Base-by-base conservation (phyloP, 1,140 invertebrate genomes). In the Pseudoatta argentina region DNA sequence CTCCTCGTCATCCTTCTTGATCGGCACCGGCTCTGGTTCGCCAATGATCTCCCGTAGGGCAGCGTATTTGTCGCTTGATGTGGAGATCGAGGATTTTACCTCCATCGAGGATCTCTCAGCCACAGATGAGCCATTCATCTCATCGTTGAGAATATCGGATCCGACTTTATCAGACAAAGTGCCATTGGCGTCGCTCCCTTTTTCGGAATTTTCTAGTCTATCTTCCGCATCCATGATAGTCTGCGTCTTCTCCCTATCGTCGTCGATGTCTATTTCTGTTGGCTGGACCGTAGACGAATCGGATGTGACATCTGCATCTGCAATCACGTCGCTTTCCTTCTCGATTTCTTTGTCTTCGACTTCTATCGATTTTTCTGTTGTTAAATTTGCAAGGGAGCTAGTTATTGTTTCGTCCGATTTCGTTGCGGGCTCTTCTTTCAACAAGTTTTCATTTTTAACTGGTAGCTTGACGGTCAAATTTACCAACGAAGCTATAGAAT, bases 21-120 rank as follows among this genome's bases (percentile, higher is more conserved):
- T 30, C 5, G 75, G 67, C 6, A 73, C 44, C 1, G 88, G 86
- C 59, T 94, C 94, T 0, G 89, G 91, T 61, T 94, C 93, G 3
- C 92, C 93, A 14, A 94, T 94, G 34, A 95, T 95, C 59, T 95
- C 94, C 0, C 94, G 86, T 14, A 95, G 76, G 0, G 94, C 94
- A 6, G 94, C 94, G 82, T 95, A 95, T 71, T 91, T 93, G 88
- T 95, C 94, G 79, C 91, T 95, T 2, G 93, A 93, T 14, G 91
- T 91, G 0, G 93, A 93, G 16, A 88, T 86, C 3, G 94, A 93
- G 21, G 90, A 76, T 75, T 94, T 94, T 10, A 92, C 91, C n/a
- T 94, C 93, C 0, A 81, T 86, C 21, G 79, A 83, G 12, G 79
- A 83, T 34, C 91, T 94, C 21, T 94, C 92, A 0, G 76, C 4